A percentile compares a stretch with the other conserved stretches of the same genome.
These are phyloP conservation scores for Ptiloglossa arizonensis DNA, from an alignment of 1,140 invertebrate genomes.

Conservation along the genomic window DNA sequence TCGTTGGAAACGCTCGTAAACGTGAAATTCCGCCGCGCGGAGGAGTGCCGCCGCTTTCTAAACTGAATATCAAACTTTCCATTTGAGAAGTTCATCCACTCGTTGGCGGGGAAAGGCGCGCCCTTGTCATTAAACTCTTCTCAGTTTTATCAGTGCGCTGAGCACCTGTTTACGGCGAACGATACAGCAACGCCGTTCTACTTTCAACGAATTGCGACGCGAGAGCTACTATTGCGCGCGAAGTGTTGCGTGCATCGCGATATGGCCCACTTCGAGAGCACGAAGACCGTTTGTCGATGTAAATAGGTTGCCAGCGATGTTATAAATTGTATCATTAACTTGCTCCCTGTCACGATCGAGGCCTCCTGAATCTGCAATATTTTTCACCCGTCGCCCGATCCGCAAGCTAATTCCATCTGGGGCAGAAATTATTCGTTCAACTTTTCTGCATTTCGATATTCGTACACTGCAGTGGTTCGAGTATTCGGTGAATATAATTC, in stretches of 20 bases:
- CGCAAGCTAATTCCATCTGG: too few relatives aligned
- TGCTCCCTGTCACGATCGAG: background rate
- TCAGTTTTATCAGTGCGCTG: background rate
- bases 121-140: background rate
- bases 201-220: background rate
- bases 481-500: too few relatives aligned
- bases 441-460: too few relatives aligned
- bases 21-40: background rate
- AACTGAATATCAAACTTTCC: background rate
- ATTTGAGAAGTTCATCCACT: background rate
- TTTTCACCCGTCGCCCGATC: too few relatives aligned
- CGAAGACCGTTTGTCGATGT: background rate
- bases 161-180: background rate
- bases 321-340: constrained; percentile 21
- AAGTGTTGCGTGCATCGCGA: constrained; percentile 18
- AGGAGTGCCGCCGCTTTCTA: too few relatives aligned
- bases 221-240: background rate
- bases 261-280: background rate
- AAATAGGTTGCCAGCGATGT: constrained; percentile 17
- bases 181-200: background rate
- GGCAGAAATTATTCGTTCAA: too few relatives aligned
- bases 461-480: too few relatives aligned
- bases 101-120: background rate
- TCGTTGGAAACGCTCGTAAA: background rate
- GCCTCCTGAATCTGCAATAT: too few relatives aligned